Conservation (phyloP, 2,113 vertebrate species). For the Dolichotis patagonum region DNA sequence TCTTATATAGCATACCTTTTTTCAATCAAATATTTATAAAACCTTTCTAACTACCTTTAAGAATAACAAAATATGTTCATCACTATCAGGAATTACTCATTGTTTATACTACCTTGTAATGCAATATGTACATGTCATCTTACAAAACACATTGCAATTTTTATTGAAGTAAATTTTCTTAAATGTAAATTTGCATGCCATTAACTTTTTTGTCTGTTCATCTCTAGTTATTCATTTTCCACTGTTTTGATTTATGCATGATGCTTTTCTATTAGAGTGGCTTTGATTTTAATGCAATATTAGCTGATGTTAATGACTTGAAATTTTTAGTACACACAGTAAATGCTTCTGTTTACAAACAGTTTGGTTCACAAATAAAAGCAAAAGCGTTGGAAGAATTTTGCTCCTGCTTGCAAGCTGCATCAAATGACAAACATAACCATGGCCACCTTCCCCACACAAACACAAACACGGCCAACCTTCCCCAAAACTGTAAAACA, state of each 20-base stretch:
- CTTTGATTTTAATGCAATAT: not conserved
- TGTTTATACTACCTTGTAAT: not conserved
- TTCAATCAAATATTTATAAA: slow-evolving; percentile 12
- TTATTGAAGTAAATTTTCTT: not conserved
- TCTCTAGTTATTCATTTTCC: not conserved
- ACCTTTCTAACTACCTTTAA: not conserved
- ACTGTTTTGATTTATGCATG: not conserved
- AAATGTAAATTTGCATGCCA: not conserved
- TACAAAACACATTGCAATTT: not conserved
- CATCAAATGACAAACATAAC: not conserved
- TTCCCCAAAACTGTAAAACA: not conserved
- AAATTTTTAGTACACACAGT: not conserved
- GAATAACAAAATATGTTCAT: not conserved
- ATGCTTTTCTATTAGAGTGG: not conserved
- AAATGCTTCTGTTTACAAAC: not conserved
- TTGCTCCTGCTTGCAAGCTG: not conserved
- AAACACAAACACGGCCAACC: not conserved
- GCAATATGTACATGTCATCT: not conserved
- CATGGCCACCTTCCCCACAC: not conserved
- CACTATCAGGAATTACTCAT: not conserved
- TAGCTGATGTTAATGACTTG: not conserved
- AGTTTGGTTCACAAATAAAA: not conserved
- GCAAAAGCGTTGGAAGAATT: no score
- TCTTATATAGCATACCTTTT: not conserved
- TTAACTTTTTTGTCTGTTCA: not conserved